phyloP scores from a whole-genome alignment of 2,888 invertebrate species.

The Machimus rusticus region DNA sequence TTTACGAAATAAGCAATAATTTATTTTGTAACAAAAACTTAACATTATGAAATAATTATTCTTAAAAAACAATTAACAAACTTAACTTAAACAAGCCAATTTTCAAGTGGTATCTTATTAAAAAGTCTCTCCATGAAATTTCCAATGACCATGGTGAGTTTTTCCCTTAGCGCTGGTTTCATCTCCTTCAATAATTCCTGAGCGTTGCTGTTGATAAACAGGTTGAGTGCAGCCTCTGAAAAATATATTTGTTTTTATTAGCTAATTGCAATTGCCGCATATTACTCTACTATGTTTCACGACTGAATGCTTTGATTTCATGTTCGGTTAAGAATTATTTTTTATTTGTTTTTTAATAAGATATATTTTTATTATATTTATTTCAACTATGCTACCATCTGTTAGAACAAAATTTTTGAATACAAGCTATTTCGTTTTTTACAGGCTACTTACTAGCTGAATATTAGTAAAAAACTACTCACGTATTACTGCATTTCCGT shows the following conservation, averaged over 20 bases:
- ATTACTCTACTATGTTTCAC: too few relatives aligned
- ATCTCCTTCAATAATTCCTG: conserved; percentile 86
- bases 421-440: too few relatives aligned
- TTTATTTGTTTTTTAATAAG: too few relatives aligned
- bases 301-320: too few relatives aligned
- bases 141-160: conserved; percentile 77
- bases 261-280: background rate
- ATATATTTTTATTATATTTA: too few relatives aligned
- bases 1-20: background rate
- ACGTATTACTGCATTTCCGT: conserved; percentile 82
- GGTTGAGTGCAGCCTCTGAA: conserved; percentile 82
- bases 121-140: conserved; percentile 79
- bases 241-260: conserved; percentile 46
- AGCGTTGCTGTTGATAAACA: conserved; percentile 86
- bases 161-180: conserved; percentile 82
- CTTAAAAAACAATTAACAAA: background rate
- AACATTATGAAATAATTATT: background rate
- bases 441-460: background rate
- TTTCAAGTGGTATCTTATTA: conserved; percentile 78
- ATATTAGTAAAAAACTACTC: conserved; percentile 59
- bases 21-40: conserved; percentile 7
- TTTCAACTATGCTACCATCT: too few relatives aligned
- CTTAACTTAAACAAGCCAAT: conserved; percentile 68
- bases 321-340: too few relatives aligned
- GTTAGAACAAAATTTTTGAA: too few relatives aligned